Conservation (phyloP, 2,113 vertebrate species). For the Lepisosteus oculatus region DNA sequence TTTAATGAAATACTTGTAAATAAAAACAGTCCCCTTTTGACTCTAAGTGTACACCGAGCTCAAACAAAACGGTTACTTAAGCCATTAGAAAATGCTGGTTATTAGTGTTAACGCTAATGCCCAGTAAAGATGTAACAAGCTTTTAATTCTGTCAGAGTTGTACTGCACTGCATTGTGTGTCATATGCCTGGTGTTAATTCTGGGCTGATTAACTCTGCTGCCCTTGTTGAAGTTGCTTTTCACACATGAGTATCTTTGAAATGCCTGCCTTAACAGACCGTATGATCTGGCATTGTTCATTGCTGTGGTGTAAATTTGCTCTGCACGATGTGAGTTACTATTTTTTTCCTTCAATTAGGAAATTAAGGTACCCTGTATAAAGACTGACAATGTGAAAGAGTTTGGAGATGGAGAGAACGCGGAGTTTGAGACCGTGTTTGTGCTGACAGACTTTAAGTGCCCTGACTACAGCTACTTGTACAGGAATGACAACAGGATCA, state of each 20-base stretch:
- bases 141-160: neutral
- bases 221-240: neutral
- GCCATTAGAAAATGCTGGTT: too few relatives aligned
- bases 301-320: neutral
- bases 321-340: neutral
- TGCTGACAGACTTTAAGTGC: constrained; percentile 81
- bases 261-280: neutral
- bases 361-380: constrained; percentile 77
- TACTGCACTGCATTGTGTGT: neutral
- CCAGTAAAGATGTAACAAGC: too few relatives aligned
- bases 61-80: too few relatives aligned
- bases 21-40: too few relatives aligned
- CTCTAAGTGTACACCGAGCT: too few relatives aligned
- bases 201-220: neutral
- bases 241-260: neutral
- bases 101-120: too few relatives aligned
- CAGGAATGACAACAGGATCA: constrained; percentile 80
- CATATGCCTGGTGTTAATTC: neutral
- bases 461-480: constrained; percentile 75
- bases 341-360: constrained; percentile 61
- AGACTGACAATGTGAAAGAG: constrained; percentile 73
- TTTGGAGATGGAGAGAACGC: constrained; percentile 76
- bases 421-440: constrained; percentile 84
- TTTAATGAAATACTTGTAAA: too few relatives aligned
- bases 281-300: neutral